These are phyloP conservation scores for Silurus aristotelis DNA, from an alignment of 2,797 vertebrate genomes.

Conservation along the genomic window DNA sequence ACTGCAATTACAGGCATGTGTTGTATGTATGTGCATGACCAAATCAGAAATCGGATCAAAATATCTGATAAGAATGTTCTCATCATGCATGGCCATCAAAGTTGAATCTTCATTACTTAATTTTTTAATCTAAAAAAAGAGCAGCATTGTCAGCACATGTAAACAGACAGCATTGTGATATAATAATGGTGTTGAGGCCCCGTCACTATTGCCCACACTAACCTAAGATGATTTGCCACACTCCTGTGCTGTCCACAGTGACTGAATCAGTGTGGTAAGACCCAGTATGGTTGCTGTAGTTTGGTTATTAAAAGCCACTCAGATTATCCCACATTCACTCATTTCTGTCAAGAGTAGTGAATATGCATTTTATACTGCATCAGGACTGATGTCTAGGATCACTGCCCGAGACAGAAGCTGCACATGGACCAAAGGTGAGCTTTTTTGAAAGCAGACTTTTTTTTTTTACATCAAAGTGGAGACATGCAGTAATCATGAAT, in stretches of 20 bases:
- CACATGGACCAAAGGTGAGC: background rate
- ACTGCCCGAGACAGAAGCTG: background rate
- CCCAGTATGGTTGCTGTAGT: slow-evolving; percentile 20
- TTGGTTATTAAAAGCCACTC: slow-evolving; percentile 49
- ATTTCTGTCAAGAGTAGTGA: slow-evolving; percentile 30
- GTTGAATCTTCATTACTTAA: background rate
- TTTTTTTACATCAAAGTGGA: background rate
- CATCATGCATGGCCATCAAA: background rate
- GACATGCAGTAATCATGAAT: background rate
- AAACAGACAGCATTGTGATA: background rate
- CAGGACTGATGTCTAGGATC: background rate
- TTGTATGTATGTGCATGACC: background rate
- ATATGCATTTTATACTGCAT: slow-evolving; percentile 13
- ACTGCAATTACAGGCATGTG: background rate
- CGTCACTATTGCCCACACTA: slow-evolving; percentile 22
- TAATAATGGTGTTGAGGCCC: background rate
- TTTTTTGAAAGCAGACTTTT: background rate
- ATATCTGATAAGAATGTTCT: background rate
- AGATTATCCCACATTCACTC: slow-evolving; percentile 25
- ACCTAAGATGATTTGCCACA: slow-evolving; percentile 31
- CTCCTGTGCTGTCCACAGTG: slow-evolving; percentile 24
- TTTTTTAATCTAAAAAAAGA: background rate
- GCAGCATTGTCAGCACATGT: background rate
- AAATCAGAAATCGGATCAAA: background rate
- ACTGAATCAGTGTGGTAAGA: slow-evolving; percentile 30